Base-by-base conservation (phyloP, 2,888 invertebrate genomes). In the Coenonympha glycerion region DNA sequence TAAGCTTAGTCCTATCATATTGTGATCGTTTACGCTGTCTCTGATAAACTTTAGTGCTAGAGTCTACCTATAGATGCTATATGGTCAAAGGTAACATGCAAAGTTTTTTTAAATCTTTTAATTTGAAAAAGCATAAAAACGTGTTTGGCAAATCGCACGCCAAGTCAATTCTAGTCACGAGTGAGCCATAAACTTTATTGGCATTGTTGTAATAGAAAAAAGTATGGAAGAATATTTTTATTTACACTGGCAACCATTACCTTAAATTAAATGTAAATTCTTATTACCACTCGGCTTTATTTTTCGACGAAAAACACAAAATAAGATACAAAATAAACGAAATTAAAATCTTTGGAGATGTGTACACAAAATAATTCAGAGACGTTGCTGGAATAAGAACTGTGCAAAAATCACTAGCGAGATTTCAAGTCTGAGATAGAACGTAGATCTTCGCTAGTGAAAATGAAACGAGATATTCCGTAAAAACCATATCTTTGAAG, bases 371-470 rank as follows among this genome's bases (percentile, higher is more conserved):
- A 26, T 41, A 40, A 40, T 41, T 41, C 28, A 6, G 6, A 41
- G 18, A 41, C 41, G 41, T n/a, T 19, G 34, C 24, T 46, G 16
- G 26, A 24, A 24, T 34, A 26, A 33, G 15, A 15, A 34, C 22
- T 24, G 34, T 45, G 34, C 24, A 28, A 6, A 41, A 28, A 41
- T 41, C 15, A 39, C 22, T 5, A 39, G 39, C 39, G 39, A 24
- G 15, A 15, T 24, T 39, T 15, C 39, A 39, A 24, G 22, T 24
- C 15, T 18, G 26, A 45, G 13, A 22, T 37, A 16, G 6, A 15
- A 28, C 21, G n/a, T 18, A 22, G 41, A 47, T 41, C 36, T 41
- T 47, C 36, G 47, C 36, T 28, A 31, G 41, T 47, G 36, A 30
- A 42, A 47, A 52, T 37, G 36, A 47, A 40, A 48, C 6, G 16